phyloP scores from a whole-genome alignment of 2,113 vertebrate species.

The Ramphastos sulfuratus region DNA sequence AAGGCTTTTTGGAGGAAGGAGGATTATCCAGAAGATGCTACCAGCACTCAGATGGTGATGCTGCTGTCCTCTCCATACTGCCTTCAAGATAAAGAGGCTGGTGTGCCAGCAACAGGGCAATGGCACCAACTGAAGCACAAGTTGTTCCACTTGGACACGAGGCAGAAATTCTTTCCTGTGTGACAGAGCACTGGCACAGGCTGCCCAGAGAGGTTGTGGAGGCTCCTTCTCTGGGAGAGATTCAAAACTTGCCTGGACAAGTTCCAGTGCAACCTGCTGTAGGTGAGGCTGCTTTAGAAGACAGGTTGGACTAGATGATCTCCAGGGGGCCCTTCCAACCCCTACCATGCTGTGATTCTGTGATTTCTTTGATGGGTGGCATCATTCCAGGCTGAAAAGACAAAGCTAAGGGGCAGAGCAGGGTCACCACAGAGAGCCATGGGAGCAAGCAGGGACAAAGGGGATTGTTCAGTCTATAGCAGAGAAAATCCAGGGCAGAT shows the following conservation, averaged over 20 bases:
- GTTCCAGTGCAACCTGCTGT: neutral
- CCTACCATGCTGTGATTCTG: too few species aligned
- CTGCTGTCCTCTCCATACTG: fast-evolving
- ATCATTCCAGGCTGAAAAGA: neutral
- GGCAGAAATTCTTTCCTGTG: too few species aligned
- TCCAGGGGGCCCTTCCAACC: neutral
- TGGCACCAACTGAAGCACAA: neutral
- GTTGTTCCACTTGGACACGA: neutral
- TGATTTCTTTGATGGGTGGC: neutral
- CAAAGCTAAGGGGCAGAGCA: neutral
- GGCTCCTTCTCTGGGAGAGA: too few species aligned
- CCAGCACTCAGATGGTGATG: neutral
- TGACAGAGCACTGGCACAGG: too few species aligned
- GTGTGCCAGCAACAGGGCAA: neutral
- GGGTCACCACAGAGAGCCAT: neutral
- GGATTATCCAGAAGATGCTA: neutral
- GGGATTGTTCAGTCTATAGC: neutral
- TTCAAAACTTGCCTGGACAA: too few species aligned
- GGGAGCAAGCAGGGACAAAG: neutral
- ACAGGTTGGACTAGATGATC: neutral
- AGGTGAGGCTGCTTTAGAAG: neutral
- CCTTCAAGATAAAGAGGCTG: neutral
- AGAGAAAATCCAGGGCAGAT: neutral
- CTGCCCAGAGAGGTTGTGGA: too few species aligned
- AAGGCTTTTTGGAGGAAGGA: neutral